Base-by-base conservation (phyloP, 1,140 invertebrate species). In the Lepidurus couesii region DNA sequence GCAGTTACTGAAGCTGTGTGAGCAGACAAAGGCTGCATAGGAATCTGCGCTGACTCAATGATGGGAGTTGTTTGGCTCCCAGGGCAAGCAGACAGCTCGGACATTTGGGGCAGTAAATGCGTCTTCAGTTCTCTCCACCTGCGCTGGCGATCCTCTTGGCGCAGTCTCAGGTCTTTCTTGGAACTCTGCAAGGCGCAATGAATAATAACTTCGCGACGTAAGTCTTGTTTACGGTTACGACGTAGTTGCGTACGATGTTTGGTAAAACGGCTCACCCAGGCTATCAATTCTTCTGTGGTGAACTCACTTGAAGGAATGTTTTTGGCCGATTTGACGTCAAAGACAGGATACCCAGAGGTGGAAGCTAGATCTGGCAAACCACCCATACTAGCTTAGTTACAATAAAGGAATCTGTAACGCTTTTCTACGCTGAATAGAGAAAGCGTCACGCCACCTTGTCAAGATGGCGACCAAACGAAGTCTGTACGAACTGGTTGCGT, bases 381-480 rank as follows among this genome's bases (percentile, higher is more conserved):
- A 65, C 53, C 53, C 53, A 65, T 65, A 65, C 53, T 65, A 65
- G 53, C 53, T 65, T 65, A 65, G 53, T 65, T 65, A 65, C 16
- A 21, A 65, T 65, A 21, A 16, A 65, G 16, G 53, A 65, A 10
- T 10, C 10, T 2, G 21, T 13, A 65, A 65, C 53, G 53, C 53
- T 65, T 65, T 65, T 65, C 53, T 65, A 65, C 53, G 8, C 16
- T 65, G 53, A 21, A 65, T 9, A 65, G 53, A 65, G 8, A 11
- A 65, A 65, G 53, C 53, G 53, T 65, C 34, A 34, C 34, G 34
- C 34, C 34, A 34, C 2, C 34, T 34, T 34, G 34, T 34, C 53
- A 65, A 65, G 21, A 65, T 65, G 53, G 53, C 53, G 53, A 21
- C 53, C 9, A 65, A 65, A 21, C 53, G 53, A n/a, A 65, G 16